Evolutionary conservation across 1,140 invertebrate species (phyloP).

Genomic region (Formica exsecta): DNA sequence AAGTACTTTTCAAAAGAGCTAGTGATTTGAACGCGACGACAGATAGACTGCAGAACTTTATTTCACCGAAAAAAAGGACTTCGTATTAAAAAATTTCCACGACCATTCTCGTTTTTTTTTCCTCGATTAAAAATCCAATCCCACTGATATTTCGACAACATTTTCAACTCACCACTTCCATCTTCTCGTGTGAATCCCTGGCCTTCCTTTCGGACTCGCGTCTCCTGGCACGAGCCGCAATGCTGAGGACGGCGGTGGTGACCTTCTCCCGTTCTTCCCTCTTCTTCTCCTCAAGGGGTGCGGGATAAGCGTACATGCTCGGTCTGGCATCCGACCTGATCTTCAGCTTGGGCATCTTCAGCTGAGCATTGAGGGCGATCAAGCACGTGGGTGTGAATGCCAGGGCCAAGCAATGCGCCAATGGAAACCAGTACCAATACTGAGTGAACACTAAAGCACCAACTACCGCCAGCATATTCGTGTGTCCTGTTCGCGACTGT

Average conservation of each 20-base stretch:
- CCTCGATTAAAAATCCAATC: background rate
- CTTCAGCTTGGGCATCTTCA: slow-evolving; percentile 99
- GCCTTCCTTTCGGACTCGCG: slow-evolving; percentile 90
- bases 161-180: slow-evolving; percentile 89
- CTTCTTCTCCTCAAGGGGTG: slow-evolving; percentile 98
- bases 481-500: slow-evolving; percentile 98
- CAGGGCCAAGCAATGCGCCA: slow-evolving; percentile 97
- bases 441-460: slow-evolving; percentile 99
- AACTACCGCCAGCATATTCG: slow-evolving; percentile 98
- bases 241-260: slow-evolving; percentile 98
- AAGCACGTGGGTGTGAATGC: slow-evolving; percentile 98
- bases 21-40: background rate
- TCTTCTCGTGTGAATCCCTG: slow-evolving; percentile 89
- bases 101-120: background rate
- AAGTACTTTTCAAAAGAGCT: background rate
- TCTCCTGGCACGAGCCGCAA: slow-evolving; percentile 96
- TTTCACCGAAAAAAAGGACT: background rate
- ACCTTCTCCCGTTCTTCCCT: slow-evolving; percentile 98
- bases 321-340: slow-evolving; percentile 97
- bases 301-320: slow-evolving; percentile 98
- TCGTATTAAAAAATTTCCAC: background rate
- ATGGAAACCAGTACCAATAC: slow-evolving; percentile 99
- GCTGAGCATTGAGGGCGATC: slow-evolving; percentile 97
- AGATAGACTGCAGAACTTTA: background rate
- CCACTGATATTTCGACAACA: background rate